phyloP scores from a whole-genome alignment of 1,140 invertebrate genomes.

The Diprion similis region DNA sequence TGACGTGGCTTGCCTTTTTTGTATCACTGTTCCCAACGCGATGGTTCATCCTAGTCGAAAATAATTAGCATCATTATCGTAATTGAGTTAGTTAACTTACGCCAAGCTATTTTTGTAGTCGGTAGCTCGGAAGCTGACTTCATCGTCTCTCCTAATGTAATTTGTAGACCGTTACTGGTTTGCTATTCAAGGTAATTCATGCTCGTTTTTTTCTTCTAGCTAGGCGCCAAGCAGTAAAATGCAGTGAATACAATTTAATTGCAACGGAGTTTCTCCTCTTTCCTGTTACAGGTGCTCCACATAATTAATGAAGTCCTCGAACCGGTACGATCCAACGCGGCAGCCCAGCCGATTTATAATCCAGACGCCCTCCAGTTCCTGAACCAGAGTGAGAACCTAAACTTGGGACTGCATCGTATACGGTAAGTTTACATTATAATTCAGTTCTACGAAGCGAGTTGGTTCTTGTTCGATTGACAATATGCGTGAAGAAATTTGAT shows the following conservation, averaged over 20 bases:
- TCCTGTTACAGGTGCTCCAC: constrained; percentile 73
- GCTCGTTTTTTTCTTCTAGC: neutral
- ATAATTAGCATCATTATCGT: neutral
- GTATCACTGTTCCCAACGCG: neutral
- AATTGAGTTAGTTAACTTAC: neutral
- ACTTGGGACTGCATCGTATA: constrained; percentile 70
- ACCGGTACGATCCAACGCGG: constrained; percentile 69
- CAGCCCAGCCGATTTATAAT: constrained; percentile 72
- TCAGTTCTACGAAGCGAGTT: too few species aligned
- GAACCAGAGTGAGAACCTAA: constrained; percentile 75
- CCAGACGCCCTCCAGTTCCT: constrained; percentile 81
- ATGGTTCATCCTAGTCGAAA: neutral
- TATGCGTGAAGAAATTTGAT: too few species aligned
- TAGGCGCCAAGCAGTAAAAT: neutral
- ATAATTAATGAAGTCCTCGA: constrained; percentile 82
- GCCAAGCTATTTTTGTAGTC: neutral
- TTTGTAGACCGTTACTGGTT: neutral
- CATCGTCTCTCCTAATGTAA: neutral
- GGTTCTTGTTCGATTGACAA: too few species aligned
- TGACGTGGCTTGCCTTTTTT: neutral
- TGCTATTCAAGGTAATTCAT: neutral
- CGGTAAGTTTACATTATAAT: constrained; percentile 59
- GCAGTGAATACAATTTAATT: too few species aligned
- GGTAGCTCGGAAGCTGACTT: neutral
- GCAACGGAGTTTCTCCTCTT: too few species aligned